Percentiles rank a stretch among this genome's conserved stretches.
Evolutionary conservation across 2,113 vertebrate genomes (phyloP).

Genomic region (Chaenocephalus aceratus): DNA sequence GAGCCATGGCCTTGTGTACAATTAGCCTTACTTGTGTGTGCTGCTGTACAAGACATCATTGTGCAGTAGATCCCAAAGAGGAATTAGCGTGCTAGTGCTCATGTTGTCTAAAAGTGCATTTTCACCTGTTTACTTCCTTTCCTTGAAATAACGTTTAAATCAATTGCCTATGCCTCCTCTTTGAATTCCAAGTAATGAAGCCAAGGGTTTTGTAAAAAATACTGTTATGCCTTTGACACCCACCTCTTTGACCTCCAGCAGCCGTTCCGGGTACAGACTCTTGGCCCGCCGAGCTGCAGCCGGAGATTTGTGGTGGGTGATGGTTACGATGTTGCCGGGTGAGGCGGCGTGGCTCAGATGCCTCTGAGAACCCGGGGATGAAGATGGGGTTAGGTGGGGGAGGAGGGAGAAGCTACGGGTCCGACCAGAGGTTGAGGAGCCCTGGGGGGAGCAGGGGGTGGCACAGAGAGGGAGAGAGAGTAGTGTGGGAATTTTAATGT

Average conservation of each 20-base stretch:
- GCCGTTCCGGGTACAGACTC: constrained; percentile 88
- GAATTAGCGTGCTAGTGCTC: no score
- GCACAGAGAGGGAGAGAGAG: constrained; percentile 29
- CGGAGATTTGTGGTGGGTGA: constrained; percentile 97
- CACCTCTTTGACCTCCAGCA: constrained; percentile 96
- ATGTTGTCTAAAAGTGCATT: not conserved
- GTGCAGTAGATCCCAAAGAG: no score
- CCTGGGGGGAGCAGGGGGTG: constrained; percentile 75
- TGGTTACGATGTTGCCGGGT: constrained; percentile 89
- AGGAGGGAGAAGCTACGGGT: constrained; percentile 93
- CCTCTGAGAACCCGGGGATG: constrained; percentile 91
- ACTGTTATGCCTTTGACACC: constrained; percentile 58
- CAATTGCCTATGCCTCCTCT: not conserved
- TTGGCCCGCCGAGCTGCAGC: constrained; percentile 90
- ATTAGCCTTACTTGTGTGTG: no score
- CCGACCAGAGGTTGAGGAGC: constrained; percentile 87
- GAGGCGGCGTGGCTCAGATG: constrained; percentile 80
- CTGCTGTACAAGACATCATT: no score
- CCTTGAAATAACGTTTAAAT: not conserved
- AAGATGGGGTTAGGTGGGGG: constrained; percentile 87
- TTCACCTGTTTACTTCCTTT: not conserved
- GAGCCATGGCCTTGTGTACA: no score
- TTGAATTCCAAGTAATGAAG: not conserved
- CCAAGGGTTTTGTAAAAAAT: not conserved
- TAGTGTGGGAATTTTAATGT: constrained; percentile 33